Percentiles rank a stretch among this genome's conserved stretches.
Evolutionary conservation across 2,797 vertebrate species (phyloP).

Genomic region (Betta splendens): DNA sequence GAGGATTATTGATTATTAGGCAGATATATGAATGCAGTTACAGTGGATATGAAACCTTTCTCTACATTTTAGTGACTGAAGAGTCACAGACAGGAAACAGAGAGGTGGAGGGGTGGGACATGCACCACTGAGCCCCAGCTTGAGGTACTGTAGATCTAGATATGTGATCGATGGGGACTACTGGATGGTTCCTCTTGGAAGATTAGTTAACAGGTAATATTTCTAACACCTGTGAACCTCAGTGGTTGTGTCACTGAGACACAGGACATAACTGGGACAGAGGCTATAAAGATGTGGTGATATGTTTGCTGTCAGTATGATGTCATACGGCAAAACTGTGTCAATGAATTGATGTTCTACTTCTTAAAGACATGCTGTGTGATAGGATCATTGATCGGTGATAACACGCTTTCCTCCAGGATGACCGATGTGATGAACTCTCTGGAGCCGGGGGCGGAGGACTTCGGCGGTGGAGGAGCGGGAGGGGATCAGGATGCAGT

Average conservation of each 20-base stretch:
- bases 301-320: no score
- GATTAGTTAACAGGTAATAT: no score
- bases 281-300: no score
- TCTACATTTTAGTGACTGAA: not conserved
- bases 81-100: not conserved
- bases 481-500: slow-evolving; percentile 78
- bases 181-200: no score
- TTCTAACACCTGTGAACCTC: no score
- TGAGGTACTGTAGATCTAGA: no score
- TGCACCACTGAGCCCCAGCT: not conserved
- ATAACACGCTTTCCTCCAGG: slow-evolving; percentile 59
- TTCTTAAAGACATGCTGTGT: no score
- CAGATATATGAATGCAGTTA: not conserved
- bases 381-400: not conserved
- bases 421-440: slow-evolving; percentile 91
- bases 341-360: no score
- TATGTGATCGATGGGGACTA: not conserved
- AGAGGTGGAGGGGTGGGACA: not conserved
- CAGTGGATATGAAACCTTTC: not conserved
- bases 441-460: slow-evolving; percentile 84
- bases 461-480: slow-evolving; percentile 78
- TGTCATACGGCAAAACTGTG: no score
- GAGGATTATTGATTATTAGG: no score
- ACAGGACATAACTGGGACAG: no score
- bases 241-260: no score